A percentile compares a stretch with the other conserved stretches of the same genome.
phyloP scores from a whole-genome alignment of 2,888 invertebrate species.

The Drosophila nigricruria region DNA sequence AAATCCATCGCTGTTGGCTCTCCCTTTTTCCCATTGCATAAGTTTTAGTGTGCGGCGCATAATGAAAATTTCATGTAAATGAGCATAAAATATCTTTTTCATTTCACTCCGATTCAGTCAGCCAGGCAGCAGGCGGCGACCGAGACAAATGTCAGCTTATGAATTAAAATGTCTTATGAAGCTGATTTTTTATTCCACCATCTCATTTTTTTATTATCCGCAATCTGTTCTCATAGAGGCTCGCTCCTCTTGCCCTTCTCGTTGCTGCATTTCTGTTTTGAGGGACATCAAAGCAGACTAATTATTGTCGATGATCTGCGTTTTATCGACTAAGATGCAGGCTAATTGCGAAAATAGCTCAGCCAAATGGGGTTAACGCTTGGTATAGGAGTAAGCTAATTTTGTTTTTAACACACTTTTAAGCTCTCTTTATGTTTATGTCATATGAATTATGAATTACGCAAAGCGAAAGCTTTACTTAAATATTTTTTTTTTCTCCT shows the following conservation, averaged over 20 bases:
- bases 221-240: slow-evolving; percentile 33
- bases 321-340: neutral
- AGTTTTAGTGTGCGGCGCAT: slow-evolving; percentile 72
- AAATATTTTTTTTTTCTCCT: no score
- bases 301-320: slow-evolving; percentile 55
- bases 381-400: neutral
- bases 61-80: slow-evolving; percentile 83
- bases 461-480: no score
- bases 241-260: neutral
- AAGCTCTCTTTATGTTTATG: neutral
- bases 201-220: slow-evolving; percentile 8
- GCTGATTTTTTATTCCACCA: slow-evolving; percentile 54
- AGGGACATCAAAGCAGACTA: slow-evolving; percentile 39
- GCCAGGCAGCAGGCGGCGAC: slow-evolving; percentile 45
- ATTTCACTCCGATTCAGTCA: slow-evolving; percentile 69
- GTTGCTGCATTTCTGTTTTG: slow-evolving; percentile 5
- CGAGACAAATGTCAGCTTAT: slow-evolving; percentile 83
- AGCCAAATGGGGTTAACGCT: neutral
- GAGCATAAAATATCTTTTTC: slow-evolving; percentile 84
- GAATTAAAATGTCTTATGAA: slow-evolving; percentile 82
- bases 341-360: neutral
- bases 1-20: slow-evolving; percentile 49
- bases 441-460: no score
- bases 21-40: slow-evolving; percentile 54
- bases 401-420: no score